Percentiles rank a stretch among this genome's conserved stretches.
Evolutionary conservation across 2,797 vertebrate genomes (phyloP).

Genomic region (Argyrosomus regius): DNA sequence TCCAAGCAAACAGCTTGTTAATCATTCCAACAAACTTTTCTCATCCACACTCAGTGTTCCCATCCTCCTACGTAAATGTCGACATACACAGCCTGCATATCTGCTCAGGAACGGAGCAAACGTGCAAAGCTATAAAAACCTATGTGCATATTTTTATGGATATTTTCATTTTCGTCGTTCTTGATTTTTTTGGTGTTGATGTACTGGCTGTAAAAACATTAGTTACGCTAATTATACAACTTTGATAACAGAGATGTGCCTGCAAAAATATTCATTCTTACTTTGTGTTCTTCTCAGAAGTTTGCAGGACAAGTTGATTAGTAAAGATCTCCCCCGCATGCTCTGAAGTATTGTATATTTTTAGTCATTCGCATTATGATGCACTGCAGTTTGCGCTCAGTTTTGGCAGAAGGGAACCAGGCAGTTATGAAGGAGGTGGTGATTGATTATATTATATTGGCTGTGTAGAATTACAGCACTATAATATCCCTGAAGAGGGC

Average conservation of each 20-base stretch:
- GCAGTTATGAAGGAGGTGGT: slow-evolving; percentile 57
- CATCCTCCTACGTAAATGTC: slow-evolving; percentile 43
- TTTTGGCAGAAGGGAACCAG: slow-evolving; percentile 50
- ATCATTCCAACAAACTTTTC: slow-evolving; percentile 46
- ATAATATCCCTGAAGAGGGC: slow-evolving; percentile 52
- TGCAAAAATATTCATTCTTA: not conserved
- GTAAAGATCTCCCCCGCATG: slow-evolving; percentile 7
- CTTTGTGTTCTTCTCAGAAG: not conserved
- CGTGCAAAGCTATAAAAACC: slow-evolving; percentile 17
- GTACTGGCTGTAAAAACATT: not conserved
- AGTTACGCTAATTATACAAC: not conserved
- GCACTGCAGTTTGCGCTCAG: slow-evolving; percentile 50
- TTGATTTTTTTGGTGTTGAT: not conserved
- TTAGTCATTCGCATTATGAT: slow-evolving; percentile 39
- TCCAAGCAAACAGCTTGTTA: slow-evolving; percentile 27
- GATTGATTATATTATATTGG: slow-evolving; percentile 62
- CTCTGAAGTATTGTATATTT: slow-evolving; percentile 21
- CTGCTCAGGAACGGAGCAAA: slow-evolving; percentile 18
- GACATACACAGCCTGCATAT: slow-evolving; percentile 19
- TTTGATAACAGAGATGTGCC: not conserved
- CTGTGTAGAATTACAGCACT: slow-evolving; percentile 52
- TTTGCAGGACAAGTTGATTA: slow-evolving; percentile 26
- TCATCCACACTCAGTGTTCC: slow-evolving; percentile 22
- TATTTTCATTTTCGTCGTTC: not conserved
- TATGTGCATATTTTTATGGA: not conserved